Base-by-base conservation (phyloP, 64 coral and sea anemone genomes). In the Pachyseris speciosa region DNA sequence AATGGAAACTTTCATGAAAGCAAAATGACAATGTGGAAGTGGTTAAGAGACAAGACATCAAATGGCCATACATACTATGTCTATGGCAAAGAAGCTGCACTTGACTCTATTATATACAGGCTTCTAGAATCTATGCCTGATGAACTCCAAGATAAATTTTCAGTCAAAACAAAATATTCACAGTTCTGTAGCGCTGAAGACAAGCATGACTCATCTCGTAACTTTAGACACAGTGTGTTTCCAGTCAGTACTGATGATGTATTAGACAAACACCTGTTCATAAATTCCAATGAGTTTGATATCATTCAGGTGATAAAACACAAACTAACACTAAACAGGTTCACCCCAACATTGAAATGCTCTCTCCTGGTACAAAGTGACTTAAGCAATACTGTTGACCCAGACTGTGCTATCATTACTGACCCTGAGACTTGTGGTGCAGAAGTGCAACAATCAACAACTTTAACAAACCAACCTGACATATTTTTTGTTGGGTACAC, bases 51-150 rank as follows among this genome's bases (percentile, higher is more conserved):
- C 67, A 69, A 72, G 22, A 87, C 84, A 7, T 19, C 32, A 16
- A 37, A 87, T 87, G 67, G 84, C 28, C 25, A 55, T 50, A 87
- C 84, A 39, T 87, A 71, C 17, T 87, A 87, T 87, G 84, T 44
- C 0, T 37, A 71, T 71, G 84, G 84, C 1, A 73, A 87, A 31
- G 65, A 87, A 48, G 84, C 84, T 27, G 25, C 84, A 8, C 84
- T 87, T 72, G 25, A 72, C 12, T 69, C 84, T 9, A 87, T 87
- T 71, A 50, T 72, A 34, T 57, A 70, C 9, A 53, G 84, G 10
- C 41, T 87, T 72, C 6, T 67, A 24, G 80, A 84, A 60, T 65
- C 57, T 44, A 84, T 84, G 80, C 37, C 80, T 15, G n/a, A 37
- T 66, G n/a, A 61, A 22, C 2, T 66, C 11, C 42, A 41, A 84